Evolutionary conservation across 1,140 invertebrate species (phyloP).

Genomic region (Orussus abietinus): DNA sequence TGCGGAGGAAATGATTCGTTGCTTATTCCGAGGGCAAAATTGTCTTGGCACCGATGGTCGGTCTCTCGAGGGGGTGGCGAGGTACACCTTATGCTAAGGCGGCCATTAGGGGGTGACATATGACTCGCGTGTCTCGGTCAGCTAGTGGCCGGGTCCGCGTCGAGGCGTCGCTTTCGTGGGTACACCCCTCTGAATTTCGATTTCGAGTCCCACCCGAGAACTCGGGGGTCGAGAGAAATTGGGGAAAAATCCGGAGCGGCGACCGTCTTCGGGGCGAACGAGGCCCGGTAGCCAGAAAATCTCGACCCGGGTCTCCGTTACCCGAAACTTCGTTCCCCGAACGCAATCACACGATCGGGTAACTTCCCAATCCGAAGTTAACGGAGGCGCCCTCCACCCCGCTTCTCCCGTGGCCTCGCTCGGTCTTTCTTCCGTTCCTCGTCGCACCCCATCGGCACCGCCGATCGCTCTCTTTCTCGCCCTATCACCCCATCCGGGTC

Average conservation of each 20-base stretch:
- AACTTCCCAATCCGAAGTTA: slow-evolving; percentile 40
- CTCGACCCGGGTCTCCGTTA: slow-evolving; percentile 18
- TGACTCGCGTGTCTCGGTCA: slow-evolving; percentile 40
- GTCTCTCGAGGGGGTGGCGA: slow-evolving; percentile 17
- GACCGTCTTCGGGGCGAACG: too few species aligned
- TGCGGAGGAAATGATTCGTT: too few species aligned
- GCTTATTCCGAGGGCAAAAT: not conserved
- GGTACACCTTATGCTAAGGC: slow-evolving; percentile 43
- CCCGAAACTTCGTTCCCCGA: slow-evolving; percentile 16
- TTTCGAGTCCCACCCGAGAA: too few species aligned
- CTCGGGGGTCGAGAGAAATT: not conserved
- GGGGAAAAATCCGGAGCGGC: slow-evolving; percentile 1
- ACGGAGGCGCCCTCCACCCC: slow-evolving; percentile 22
- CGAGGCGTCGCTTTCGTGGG: too few species aligned
- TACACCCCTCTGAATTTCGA: too few species aligned
- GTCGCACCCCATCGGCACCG: not conserved
- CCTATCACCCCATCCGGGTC: slow-evolving; percentile 8
- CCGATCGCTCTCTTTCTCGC: too few species aligned
- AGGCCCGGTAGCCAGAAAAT: too few species aligned
- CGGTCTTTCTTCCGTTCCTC: not conserved
- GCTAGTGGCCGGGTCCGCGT: too few species aligned
- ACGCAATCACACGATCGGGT: slow-evolving; percentile 41
- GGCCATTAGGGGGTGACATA: slow-evolving; percentile 41
- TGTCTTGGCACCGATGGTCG: not conserved
- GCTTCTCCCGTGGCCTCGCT: too few species aligned